Conservation (phyloP, 2,113 vertebrate species). For the Nothobranchius furzeri region DNA sequence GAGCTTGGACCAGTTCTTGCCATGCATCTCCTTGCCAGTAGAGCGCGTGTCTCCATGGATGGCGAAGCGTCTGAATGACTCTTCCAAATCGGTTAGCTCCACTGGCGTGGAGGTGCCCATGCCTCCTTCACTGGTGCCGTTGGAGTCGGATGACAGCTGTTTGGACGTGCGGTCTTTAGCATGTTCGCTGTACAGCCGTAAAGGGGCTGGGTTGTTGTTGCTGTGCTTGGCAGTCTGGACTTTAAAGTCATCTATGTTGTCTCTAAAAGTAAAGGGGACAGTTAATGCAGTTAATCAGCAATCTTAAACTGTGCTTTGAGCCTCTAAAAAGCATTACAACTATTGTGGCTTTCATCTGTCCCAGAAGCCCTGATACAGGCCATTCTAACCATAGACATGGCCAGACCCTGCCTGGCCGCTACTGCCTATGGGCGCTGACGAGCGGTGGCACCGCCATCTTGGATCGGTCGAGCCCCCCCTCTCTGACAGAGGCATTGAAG, state of each 20-base stretch:
- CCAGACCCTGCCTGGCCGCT: too few species aligned
- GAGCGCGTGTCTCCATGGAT: conserved; percentile 93
- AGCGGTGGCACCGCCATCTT: too few species aligned
- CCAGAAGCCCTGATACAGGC: too few species aligned
- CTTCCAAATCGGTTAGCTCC: conserved; percentile 89
- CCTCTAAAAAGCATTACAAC: too few species aligned
- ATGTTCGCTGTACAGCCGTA: conserved; percentile 73
- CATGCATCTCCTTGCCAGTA: conserved; percentile 92
- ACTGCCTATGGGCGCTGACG: too few species aligned
- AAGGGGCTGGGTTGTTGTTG: conserved; percentile 59
- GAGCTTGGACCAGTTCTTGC: conserved; percentile 98
- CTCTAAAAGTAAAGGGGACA: conserved; percentile 41
- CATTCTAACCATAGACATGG: too few species aligned
- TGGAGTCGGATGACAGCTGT: conserved; percentile 81
- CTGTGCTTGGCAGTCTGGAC: conserved; percentile 80
- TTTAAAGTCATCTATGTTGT: conserved; percentile 79
- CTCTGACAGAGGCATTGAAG: too few species aligned
- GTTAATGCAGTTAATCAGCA: too few species aligned
- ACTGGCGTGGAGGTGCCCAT: conserved; percentile 77
- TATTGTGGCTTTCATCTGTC: too few species aligned
- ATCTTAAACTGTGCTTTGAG: too few species aligned
- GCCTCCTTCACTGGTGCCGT: conserved; percentile 83
- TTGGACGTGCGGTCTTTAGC: conserved; percentile 75
- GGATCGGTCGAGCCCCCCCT: too few species aligned
- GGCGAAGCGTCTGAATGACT: conserved; percentile 90